Evolutionary conservation across 1,140 invertebrate genomes (phyloP), one percentile per base, ranked within the genome.

Genomic region (Drosophila orena): DNA sequence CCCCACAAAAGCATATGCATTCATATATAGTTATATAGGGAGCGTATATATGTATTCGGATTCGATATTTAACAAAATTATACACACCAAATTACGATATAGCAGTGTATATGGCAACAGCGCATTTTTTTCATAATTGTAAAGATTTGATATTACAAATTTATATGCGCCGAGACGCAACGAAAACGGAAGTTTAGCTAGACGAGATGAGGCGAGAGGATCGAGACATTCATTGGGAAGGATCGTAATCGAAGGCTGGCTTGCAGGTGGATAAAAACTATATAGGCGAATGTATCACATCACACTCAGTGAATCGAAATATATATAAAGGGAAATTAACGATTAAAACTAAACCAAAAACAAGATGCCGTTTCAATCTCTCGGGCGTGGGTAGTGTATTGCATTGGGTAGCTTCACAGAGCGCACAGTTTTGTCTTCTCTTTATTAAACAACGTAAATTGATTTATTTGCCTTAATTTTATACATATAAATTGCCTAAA

Each of bases 101-200:
- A 72, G 61, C 58, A 62, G 49, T 89, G 79, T 88, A 72, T 58
- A 77, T 79, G 61, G 24, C 68, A 78, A 68, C 57, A 70, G 73
- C 81, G 66, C 68, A 85, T 86, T 88, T 86, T 84, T 86, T 88
- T 88, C 79, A 83, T 83, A 86, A 77, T 69, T 86, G 75, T 86
- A 86, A 86, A 78, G 70, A 88, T 88, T 88, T 88, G 79, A 88
- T 88, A 86, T 88, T 77, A 88, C 77, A 88, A 88, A 88, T 89
- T 79, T 88, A 89, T 88, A 75, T 79, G 77, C 62, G 80, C 60
- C 65, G 70, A 72, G 65, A 70, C 64, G 75, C 79, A 73, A 74
- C 68, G 44, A 69, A 66, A 55, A 42, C 59, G 11, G 49, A 54
- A 46, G 37, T 30, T 30, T 8, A 10, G 30, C 30, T 7, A 8